Percentiles rank a stretch among this genome's conserved stretches.
Evolutionary conservation across 1,140 invertebrate species (phyloP).

Genomic region (Camponotus floridanus): DNA sequence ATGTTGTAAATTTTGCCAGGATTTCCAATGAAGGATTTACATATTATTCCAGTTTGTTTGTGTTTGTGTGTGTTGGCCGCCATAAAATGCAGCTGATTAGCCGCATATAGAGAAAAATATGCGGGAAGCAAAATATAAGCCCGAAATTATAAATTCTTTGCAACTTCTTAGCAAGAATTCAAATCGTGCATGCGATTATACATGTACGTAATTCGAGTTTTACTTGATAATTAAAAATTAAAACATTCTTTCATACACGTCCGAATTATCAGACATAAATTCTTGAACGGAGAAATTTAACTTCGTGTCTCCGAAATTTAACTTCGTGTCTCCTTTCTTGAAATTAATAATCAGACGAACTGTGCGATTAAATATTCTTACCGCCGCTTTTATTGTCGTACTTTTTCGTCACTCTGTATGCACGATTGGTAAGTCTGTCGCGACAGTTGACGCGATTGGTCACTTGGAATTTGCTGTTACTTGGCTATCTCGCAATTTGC

Average conservation of each 20-base stretch:
- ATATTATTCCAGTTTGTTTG: slow-evolving; percentile 16
- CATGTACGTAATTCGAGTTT: no score
- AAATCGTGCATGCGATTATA: neutral
- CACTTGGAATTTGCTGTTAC: neutral
- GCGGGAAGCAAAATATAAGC: neutral
- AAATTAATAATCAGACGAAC: neutral
- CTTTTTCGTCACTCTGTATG: neutral
- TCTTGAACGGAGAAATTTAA: no score
- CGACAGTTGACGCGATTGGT: slow-evolving; percentile 10
- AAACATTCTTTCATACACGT: neutral
- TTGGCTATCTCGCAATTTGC: slow-evolving; percentile 36
- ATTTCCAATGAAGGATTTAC: neutral
- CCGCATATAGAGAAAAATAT: neutral
- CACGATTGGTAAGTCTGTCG: neutral
- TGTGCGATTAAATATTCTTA: neutral
- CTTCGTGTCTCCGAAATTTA: no score
- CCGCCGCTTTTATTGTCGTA: neutral
- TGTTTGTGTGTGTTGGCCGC: neutral
- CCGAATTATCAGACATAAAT: neutral
- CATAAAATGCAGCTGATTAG: neutral
- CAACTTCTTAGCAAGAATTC: neutral
- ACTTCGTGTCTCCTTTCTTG: no score
- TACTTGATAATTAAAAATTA: neutral
- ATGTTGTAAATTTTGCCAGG: slow-evolving; percentile 24
- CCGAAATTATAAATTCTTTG: neutral